Evolutionary conservation across 64 coral and sea anemone species (phyloP), one percentile per base, ranked within the genome.

Genomic region (Hydrozoanthus tunicans): DNA sequence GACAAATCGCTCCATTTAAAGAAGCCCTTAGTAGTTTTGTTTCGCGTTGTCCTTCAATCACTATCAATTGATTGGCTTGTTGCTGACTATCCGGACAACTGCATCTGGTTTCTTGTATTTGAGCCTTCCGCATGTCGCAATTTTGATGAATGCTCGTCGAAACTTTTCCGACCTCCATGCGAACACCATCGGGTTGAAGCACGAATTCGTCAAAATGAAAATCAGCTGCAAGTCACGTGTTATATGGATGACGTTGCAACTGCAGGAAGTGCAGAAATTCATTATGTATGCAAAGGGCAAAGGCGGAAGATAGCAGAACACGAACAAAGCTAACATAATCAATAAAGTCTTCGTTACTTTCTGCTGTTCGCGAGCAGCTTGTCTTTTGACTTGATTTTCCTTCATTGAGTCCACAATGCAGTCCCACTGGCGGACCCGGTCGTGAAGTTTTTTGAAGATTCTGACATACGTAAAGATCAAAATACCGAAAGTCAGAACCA

Each of bases 201-300:
- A 56, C 71, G 82, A 86, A 86, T 86, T 86, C 9, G 64, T 53
- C 66, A 86, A 11, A 0, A 86, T n/a, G 43, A 86, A 86, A 53
- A 86, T 5, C 0, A 71, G 6, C 66, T 86, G 64, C 17, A 86
- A 53, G 54, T 86, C 82, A 86, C 82, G 82, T 26, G 66, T 25
- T 70, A 86, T 10, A 51, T 86, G 82, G 53, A 86, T 58, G 53
- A 70, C 82, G 54, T 26, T 24, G 71, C 82, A 86, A 56, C 53
- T 86, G 66, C 82, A 86, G 11, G 43, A 54, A 23, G 7, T 86
- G 82, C 82, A 86, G 82, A 86, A 86, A 23, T 86, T 86, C 82
- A 86, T 86, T 7, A 86, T 69, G 82, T 86, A 86, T 14, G 66
- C 17, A 53, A 70, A 86, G 6, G 55, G 53, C 66, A 86, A 26